A percentile compares a stretch with the other conserved stretches of the same genome.
phyloP scores from a whole-genome alignment of 2,888 invertebrate species.

The Allolobophora icterica region DNA sequence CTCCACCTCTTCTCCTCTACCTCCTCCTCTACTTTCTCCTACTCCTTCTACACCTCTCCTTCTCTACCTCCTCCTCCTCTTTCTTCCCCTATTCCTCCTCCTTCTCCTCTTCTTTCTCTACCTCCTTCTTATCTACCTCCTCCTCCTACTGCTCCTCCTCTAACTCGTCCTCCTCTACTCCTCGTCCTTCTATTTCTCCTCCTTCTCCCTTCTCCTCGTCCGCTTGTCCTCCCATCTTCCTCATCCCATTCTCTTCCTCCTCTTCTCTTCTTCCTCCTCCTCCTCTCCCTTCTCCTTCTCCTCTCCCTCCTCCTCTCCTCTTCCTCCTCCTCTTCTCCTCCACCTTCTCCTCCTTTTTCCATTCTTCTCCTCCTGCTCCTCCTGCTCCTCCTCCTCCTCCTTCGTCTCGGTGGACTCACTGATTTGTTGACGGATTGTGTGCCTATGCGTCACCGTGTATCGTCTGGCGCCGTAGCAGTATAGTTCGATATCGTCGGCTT shows the following conservation, averaged over 20 bases:
- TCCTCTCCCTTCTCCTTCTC: not conserved
- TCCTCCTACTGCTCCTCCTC: too few species aligned
- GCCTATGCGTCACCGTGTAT: not conserved
- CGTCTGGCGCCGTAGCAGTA: not conserved
- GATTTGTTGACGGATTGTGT: constrained; percentile 12
- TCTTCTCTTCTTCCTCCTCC: not conserved
- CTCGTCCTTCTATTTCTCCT: not conserved
- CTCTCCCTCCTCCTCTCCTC: too few species aligned
- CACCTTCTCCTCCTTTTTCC: too few species aligned
- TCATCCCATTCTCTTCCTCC: not conserved
- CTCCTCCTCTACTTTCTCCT: too few species aligned
- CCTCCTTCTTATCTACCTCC: too few species aligned
- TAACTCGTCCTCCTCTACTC: not conserved
- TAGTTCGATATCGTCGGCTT: not conserved
- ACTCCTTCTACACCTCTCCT: too few species aligned
- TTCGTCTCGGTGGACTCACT: not conserved
- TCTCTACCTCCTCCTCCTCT: too few species aligned
- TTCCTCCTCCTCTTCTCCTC: too few species aligned
- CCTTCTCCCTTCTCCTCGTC: too few species aligned
- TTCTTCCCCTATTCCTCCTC: too few species aligned
- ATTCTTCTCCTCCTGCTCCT: not conserved
- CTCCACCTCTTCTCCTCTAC: too few species aligned
- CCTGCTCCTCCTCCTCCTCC: not conserved
- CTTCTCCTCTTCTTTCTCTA: too few species aligned
- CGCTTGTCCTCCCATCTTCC: not conserved